phyloP scores from a whole-genome alignment of 2,113 vertebrate species.

The Numenius arquata region DNA sequence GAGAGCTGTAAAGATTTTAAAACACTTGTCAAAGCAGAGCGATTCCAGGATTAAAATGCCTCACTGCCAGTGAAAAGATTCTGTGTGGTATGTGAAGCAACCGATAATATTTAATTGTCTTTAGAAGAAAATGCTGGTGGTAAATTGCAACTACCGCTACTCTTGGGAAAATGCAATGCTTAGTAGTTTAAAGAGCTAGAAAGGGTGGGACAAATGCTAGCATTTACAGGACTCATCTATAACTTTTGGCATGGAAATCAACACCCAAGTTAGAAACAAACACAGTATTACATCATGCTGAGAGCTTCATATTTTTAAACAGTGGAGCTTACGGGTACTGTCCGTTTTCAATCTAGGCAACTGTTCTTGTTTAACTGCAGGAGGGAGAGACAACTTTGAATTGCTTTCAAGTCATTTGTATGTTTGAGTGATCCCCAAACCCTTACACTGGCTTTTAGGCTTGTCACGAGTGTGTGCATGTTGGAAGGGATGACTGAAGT shows the following conservation, averaged over 20 bases:
- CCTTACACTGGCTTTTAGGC: not conserved
- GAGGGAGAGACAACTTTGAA: not conserved
- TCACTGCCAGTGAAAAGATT: not conserved
- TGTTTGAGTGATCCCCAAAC: not conserved
- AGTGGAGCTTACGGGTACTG: not conserved
- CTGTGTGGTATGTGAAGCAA: not conserved
- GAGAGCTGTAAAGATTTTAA: not conserved
- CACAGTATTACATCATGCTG: not conserved
- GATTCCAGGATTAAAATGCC: constrained; percentile 15
- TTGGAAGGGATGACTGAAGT: not conserved
- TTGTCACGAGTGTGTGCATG: not conserved
- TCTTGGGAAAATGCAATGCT: not conserved
- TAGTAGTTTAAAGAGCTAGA: not conserved
- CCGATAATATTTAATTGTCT: not conserved
- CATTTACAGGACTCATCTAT: constrained; percentile 12
- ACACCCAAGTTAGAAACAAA: not conserved
- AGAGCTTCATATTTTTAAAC: constrained; percentile 23
- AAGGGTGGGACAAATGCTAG: not conserved
- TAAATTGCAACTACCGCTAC: not conserved
- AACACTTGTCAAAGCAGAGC: not conserved
- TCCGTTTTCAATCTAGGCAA: not conserved
- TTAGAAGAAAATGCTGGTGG: not conserved
- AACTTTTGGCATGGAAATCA: constrained; percentile 10
- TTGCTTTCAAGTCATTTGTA: constrained; percentile 13
- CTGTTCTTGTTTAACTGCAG: not conserved